phyloP scores from a whole-genome alignment of 1,140 invertebrate species.

The Theocolax elegans region DNA sequence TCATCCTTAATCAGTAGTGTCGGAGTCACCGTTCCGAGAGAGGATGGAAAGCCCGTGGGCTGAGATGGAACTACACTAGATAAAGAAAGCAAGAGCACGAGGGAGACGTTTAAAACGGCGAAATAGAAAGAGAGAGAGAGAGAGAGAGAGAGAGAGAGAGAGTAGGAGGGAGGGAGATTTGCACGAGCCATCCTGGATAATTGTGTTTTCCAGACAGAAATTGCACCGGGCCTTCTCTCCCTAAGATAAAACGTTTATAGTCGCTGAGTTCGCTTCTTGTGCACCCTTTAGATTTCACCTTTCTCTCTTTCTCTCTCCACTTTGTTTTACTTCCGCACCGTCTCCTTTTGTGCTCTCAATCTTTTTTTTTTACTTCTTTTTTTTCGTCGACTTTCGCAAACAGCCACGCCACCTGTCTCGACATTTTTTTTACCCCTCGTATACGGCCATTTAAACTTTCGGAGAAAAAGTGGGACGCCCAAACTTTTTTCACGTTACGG shows the following conservation, averaged over 20 bases:
- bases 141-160: not conserved
- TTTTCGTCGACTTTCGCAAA: slow-evolving; percentile 1
- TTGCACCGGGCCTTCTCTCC: slow-evolving; percentile 37
- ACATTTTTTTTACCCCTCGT: not conserved
- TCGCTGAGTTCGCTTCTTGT: slow-evolving; percentile 36
- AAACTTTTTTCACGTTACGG: slow-evolving; percentile 9
- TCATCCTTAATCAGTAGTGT: no score
- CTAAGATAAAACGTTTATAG: slow-evolving; percentile 51
- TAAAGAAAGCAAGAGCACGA: not conserved
- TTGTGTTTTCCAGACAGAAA: slow-evolving; percentile 49
- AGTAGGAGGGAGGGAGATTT: slow-evolving; percentile 14
- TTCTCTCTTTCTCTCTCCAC: slow-evolving; percentile 2
- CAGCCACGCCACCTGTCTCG: slow-evolving; percentile 1
- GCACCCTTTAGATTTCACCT: slow-evolving; percentile 40
- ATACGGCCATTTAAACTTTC: slow-evolving; percentile 17
- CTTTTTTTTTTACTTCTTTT: not conserved
- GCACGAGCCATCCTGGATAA: slow-evolving; percentile 37
- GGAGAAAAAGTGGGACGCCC: not conserved
- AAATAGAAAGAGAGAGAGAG: not conserved
- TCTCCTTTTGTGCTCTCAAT: not conserved
- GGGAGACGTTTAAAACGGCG: not conserved
- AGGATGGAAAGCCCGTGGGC: not conserved
- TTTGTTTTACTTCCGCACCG: slow-evolving; percentile 20
- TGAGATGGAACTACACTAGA: not conserved
- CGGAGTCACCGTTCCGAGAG: no score